A percentile compares a stretch with the other conserved stretches of the same genome.
Conservation (phyloP, 2,797 vertebrate species). For the Parauchenoglanis ngamensis region DNA sequence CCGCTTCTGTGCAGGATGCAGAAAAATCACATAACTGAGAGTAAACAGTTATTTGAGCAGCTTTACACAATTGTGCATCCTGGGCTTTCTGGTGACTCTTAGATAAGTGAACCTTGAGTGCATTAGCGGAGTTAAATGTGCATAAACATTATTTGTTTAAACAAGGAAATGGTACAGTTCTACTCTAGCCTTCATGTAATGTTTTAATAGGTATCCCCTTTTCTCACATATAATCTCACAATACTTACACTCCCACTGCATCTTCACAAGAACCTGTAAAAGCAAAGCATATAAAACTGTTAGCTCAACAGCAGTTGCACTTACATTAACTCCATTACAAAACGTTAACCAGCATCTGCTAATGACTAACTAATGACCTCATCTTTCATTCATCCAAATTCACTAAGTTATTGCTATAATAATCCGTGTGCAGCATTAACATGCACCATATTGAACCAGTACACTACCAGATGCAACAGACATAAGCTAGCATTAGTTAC, state of each 20-base stretch:
- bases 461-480: no score
- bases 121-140: neutral
- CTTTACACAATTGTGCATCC: neutral
- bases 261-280: neutral
- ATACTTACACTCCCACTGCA: neutral
- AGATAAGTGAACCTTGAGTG: neutral
- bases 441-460: no score
- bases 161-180: neutral
- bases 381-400: no score
- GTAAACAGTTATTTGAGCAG: neutral
- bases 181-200: neutral
- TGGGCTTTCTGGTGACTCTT: neutral
- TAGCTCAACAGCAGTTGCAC: no score
- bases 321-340: no score
- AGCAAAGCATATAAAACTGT: no score
- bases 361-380: no score
- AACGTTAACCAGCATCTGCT: no score
- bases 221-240: neutral
- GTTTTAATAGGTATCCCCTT: neutral
- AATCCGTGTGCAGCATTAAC: no score
- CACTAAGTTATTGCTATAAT: no score
- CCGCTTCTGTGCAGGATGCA: constrained; percentile 1
- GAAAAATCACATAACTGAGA: constrained; percentile 43
- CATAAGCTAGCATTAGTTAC: no score
- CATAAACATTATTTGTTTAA: neutral